A percentile compares a stretch with the other conserved stretches of the same genome.
These are phyloP conservation scores for Rotaria sp. DNA, from an alignment of 2,888 invertebrate species.

Conservation along the genomic window DNA sequence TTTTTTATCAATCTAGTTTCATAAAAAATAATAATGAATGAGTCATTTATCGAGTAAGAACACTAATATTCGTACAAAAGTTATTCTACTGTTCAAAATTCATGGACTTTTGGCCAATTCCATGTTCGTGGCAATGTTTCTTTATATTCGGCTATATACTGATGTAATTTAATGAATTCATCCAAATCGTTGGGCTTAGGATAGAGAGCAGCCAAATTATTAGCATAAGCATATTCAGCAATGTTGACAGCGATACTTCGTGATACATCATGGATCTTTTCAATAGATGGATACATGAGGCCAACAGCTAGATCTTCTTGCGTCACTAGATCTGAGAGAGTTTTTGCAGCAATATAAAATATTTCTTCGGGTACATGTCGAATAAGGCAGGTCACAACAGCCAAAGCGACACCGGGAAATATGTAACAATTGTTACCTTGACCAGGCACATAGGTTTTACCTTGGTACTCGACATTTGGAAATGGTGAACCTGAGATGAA, in stretches of 20 bases:
- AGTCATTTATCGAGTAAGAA: no score
- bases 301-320: slow-evolving; percentile 73
- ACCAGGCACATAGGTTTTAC: slow-evolving; percentile 76
- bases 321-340: slow-evolving; percentile 72
- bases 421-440: slow-evolving; percentile 77
- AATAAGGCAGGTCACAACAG: slow-evolving; percentile 82
- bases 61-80: no score
- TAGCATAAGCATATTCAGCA: slow-evolving; percentile 71
- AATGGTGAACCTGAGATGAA: slow-evolving; percentile 96
- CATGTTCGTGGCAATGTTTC: background rate
- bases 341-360: slow-evolving; percentile 87
- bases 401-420: slow-evolving; percentile 83
- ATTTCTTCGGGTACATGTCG: slow-evolving; percentile 85
- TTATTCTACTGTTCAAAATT: no score
- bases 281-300: slow-evolving; percentile 81
- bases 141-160: background rate
- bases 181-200: slow-evolving; percentile 60
- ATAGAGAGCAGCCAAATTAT: slow-evolving; percentile 57
- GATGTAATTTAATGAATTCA: slow-evolving; percentile 52
- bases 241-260: slow-evolving; percentile 74
- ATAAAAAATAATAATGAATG: no score
- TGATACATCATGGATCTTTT: slow-evolving; percentile 75
- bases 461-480: slow-evolving; percentile 71
- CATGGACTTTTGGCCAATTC: background rate
- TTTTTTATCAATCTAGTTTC: no score